Evolutionary conservation across 2,888 invertebrate genomes (phyloP).

Genomic region (Leistus spinibarbis): DNA sequence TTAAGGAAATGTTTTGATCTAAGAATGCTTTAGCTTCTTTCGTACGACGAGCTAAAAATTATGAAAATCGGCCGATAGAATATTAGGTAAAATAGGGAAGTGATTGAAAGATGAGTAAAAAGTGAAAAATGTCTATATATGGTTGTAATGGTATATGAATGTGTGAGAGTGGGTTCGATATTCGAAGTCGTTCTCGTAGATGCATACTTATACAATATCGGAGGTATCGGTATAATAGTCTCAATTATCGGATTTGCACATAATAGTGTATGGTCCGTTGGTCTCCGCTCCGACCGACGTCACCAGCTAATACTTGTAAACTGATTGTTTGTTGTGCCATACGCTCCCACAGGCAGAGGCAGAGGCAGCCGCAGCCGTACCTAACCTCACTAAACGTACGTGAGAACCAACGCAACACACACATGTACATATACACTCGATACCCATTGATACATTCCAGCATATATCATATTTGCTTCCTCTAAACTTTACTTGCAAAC

Average conservation of each 20-base stretch:
- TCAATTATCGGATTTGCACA: constrained; percentile 55
- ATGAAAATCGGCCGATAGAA: neutral
- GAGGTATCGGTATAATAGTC: constrained; percentile 47
- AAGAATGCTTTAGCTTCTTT: too few species aligned
- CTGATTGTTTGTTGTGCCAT: constrained; percentile 37
- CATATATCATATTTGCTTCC: neutral
- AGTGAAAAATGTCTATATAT: constrained; percentile 35
- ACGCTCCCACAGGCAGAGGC: constrained; percentile 22
- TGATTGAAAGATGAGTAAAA: neutral
- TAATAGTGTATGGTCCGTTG: constrained; percentile 50
- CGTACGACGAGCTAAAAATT: too few species aligned
- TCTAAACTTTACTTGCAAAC: too few species aligned
- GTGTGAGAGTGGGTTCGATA: neutral
- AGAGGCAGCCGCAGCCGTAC: constrained; percentile 12
- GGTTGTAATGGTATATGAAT: constrained; percentile 1
- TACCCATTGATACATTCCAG: neutral
- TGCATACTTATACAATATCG: neutral
- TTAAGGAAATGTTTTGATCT: too few species aligned
- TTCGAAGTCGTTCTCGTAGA: neutral
- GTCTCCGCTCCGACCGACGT: constrained; percentile 39
- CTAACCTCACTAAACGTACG: constrained; percentile 7
- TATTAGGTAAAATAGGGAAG: neutral
- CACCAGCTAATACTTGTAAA: constrained; percentile 35
- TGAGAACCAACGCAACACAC: constrained; percentile 20
- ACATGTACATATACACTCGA: neutral